Percentiles rank a stretch among this genome's conserved stretches.
Conservation (phyloP, 2,797 vertebrate genomes). For the Melanotaenia boesemani region DNA sequence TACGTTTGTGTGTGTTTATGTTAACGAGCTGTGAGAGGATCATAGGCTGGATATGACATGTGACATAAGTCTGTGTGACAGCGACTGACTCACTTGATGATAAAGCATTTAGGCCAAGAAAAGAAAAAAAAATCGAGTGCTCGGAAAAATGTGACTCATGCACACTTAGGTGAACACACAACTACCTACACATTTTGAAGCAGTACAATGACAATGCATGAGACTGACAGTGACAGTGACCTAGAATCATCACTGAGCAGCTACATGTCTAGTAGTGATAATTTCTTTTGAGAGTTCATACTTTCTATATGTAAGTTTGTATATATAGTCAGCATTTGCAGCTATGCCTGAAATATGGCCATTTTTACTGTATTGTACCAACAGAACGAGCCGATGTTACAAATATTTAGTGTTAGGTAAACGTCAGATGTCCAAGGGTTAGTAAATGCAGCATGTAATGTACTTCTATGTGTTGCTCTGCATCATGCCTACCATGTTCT, state of each 20-base stretch:
- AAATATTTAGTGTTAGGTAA: too few relatives aligned
- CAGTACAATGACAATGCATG: not conserved
- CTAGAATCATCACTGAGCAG: not conserved
- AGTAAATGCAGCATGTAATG: too few relatives aligned
- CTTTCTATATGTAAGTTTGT: too few relatives aligned
- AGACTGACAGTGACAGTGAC: conserved; percentile 30
- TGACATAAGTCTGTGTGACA: conserved; percentile 61
- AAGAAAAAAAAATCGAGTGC: conserved; percentile 30
- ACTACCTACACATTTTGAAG: conserved; percentile 6
- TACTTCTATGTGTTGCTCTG: too few relatives aligned
- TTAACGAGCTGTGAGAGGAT: conserved; percentile 25
- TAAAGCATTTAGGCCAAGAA: conserved; percentile 40
- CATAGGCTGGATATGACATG: conserved; percentile 58
- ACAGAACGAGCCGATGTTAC: too few relatives aligned
- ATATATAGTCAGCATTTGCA: too few relatives aligned
- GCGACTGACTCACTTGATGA: conserved; percentile 55
- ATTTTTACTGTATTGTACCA: too few relatives aligned
- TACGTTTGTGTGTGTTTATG: conserved; percentile 12
- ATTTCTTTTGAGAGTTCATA: too few relatives aligned
- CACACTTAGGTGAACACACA: not conserved
- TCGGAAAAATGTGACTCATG: conserved; percentile 33
- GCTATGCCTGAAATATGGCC: too few relatives aligned
- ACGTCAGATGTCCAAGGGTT: too few relatives aligned
- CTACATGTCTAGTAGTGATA: too few relatives aligned
- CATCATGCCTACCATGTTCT: too few relatives aligned